Evolutionary conservation across 2,888 invertebrate species (phyloP), one percentile per base, ranked within the genome.

Genomic region (Plebejus melissa): DNA sequence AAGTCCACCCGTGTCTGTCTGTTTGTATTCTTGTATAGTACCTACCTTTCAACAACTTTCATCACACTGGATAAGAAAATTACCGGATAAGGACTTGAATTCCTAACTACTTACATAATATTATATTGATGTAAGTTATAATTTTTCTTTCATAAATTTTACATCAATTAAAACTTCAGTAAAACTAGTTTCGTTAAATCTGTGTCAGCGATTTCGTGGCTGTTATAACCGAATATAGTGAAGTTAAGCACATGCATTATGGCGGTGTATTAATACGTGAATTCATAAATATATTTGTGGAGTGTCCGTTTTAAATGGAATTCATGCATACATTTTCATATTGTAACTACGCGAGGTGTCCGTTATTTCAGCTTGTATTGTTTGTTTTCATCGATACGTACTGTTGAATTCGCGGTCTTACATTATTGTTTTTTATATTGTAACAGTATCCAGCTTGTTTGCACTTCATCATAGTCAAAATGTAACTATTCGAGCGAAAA

Each of bases 261-360:
- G 65, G 32, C 65, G 32, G 36, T 65, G 32, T 65, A 36, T 65
- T 65, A 65, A 65, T 60, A 60, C 28, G 60, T 28, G 60, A 60
- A 60, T 65, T 65, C 36, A 65, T 65, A 65, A 65, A 65, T 65
- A 65, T 36, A 65, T 65, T 36, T 36, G 65, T 32, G 32, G 28
- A 65, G 65, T 65, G 32, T 65, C 32, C 65, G 65, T 65, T 32
- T 65, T 65, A 65, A 65, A 60, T 60, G 60, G 60, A 32, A 65
- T 65, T 65, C 65, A 65, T 65, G 65, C 65, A 65, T 65, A 65
- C 32, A 65, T 65, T 65, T 65, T 65, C 65, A 65, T 65, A 65
- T 65, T 60, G 60, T 60, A 28, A 28, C 32, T 32, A 65, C 65
- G 22, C 32, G 65, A 65, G 36, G 65, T 65, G 65, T 65, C 65